These are phyloP conservation scores for Shinisaurus crocodilurus DNA, from an alignment of 2,113 vertebrate species.

Conservation along the genomic window DNA sequence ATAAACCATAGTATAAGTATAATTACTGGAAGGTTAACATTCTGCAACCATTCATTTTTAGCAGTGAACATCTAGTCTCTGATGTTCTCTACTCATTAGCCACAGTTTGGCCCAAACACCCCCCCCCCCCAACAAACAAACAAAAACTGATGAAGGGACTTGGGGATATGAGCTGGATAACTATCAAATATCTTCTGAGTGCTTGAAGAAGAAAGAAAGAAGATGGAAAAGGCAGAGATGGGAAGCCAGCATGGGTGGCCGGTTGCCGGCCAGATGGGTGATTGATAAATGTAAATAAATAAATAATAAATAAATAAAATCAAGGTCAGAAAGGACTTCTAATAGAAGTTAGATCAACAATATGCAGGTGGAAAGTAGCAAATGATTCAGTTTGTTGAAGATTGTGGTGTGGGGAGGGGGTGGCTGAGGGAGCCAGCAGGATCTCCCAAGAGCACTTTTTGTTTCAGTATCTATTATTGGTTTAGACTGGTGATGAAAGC, in stretches of 20 bases:
- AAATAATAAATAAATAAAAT: too few species aligned
- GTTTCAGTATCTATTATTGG: neutral
- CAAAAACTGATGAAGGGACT: neutral
- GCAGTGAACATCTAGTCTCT: neutral
- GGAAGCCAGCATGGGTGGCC: neutral
- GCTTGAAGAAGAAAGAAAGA: neutral
- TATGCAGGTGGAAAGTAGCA: neutral
- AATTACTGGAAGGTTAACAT: neutral
- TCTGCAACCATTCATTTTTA: accelerated
- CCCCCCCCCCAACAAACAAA: constrained; percentile 19
- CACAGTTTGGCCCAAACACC: neutral
- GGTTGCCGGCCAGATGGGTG: too few species aligned
- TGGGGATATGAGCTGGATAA: neutral
- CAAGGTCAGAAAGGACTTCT: neutral
- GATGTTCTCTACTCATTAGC: neutral
- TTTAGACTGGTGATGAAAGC: neutral
- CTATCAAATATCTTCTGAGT: neutral
- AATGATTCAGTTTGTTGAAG: neutral
- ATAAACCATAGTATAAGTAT: neutral
- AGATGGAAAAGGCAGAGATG: neutral
- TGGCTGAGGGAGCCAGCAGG: neutral
- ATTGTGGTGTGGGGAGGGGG: neutral
- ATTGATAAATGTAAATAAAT: too few species aligned
- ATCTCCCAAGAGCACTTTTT: neutral
- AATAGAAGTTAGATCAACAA: neutral